Evolutionary conservation across 2,888 invertebrate species (phyloP), one percentile per base, ranked within the genome.

Genomic region (Tineola bisselliella): DNA sequence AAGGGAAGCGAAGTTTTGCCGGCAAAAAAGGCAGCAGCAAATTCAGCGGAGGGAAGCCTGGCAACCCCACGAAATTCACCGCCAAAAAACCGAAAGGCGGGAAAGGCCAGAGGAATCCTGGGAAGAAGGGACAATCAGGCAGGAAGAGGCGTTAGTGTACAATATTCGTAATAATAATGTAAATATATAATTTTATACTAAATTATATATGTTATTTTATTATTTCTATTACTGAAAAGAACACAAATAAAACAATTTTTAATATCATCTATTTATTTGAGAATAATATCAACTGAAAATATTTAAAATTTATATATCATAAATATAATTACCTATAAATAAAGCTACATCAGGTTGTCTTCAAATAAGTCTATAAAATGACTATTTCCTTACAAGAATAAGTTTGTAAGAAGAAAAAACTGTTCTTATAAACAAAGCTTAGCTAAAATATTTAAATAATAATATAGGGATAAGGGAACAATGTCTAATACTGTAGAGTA

Each of bases 31-130:
- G 48, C 48, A 13, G 15, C 15, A 48, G 13, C 8, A 48, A 48
- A 17, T 48, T 48, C n/a, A 17, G 48, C 10, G 48, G 48, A 10
- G 48, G 48, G 15, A 63, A 17, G 62, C 62, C 59, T 48, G 76
- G 70, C 10, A 82, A 84, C 64, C 69, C 75, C 10, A 81, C 80
- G 0, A 86, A 86, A 62, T 84, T 86, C 69, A 70, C 83, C 11
- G 83, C 83, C 0, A 86, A 86, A 68, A 84, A 93, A 74, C 93
- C 93, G 0, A 92, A 92, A 71, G 91, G 88, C 58, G 91, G 91
- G 11, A 90, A 89, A 69, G 93, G 93, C 10, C 89, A 91, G 67
- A 84, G 92, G 64, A 91, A 92, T 72, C 90, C 91, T 0, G 89
- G 88, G 65, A 91, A 90, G 71, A 90, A 90, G 68, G 72, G 72